Base-by-base conservation (phyloP, 2,888 invertebrate genomes). In the Drosophila nigritarsus region DNA sequence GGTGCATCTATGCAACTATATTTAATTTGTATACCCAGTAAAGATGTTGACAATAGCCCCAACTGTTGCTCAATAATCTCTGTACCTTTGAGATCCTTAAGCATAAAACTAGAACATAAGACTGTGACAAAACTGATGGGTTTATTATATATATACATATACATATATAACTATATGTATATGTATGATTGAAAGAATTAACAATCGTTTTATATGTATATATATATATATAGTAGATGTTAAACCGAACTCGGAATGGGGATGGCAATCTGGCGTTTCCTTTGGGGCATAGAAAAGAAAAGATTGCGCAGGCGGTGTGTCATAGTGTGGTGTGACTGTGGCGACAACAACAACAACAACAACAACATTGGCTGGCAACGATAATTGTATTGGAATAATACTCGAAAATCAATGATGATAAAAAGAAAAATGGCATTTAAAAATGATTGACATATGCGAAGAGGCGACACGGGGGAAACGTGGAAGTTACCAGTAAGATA, bases 331-430 rank as follows among this genome's bases (percentile, higher is more conserved):
- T 18, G 42, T 32, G 50, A 55, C 72, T 42, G 54, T 34, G 32
- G 27, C 45, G 24, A 27, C 42, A 55, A 67, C 32, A 50, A 49
- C 48, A 55, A 27, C 42, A 55, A 67, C 32, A 50, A 49, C 48
- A 55, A 20, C 48, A 67, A 49, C 13, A 53, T 18, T 29, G 8
- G 3, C 5, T 11, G 6, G 18, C 27, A 27, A 24, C 15, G 24
- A 36, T 38, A n/a, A 24, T 36, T 55, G 55, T 29, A 54, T 48
- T 87, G 69, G 62, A 86, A 83, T 83, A 80, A 83, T 83, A 83
- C 87, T 80, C 59, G 77, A 36, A 70, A 78, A 72, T 70, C 63
- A 86, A n/a, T n/a, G n/a, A n/a, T n/a, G n/a, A n/a, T n/a, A 30
- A 75, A 45, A 9, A 24, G 20, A 34, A 64, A 40, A 77, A 56